Evolutionary conservation across 2,113 vertebrate species (phyloP), one percentile per base, ranked within the genome.

Genomic region (Puffinus mauretanicus): DNA sequence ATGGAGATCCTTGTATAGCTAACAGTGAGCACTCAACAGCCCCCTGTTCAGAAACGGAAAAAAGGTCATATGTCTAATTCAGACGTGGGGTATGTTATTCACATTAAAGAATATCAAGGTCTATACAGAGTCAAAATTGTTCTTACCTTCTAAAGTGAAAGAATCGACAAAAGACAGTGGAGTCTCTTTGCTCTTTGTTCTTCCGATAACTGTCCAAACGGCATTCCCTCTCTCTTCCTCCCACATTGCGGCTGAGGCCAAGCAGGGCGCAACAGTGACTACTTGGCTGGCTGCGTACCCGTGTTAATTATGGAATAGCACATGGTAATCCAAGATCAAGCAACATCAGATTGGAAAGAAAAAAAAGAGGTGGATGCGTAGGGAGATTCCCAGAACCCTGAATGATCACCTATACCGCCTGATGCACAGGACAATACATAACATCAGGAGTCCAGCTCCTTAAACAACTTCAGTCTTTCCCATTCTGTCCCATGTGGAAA

Each of bases 101-200:
- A 5, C 17, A 25, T 9, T 13, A 25, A 73, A 49, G 24, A 62
- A 17, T 4, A 54, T 2, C 30, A 38, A 34, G 3, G 32, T 6
- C 16, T 16, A 32, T 1, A 14, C 0, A 15, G 14, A 19, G 6
- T 11, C 7, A 4, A 6, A 54, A 5, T 1, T 3, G 16, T 3
- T 27, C 92, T 94, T 19, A 98, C 98, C 98, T 98, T 34, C 98
- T 97, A 20, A 98, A 98, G 92, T 98, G 98, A n/a, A 98, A 98
- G 96, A 98, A 98, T 3, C 98, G 92, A 73, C 98, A 98, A 44
- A 98, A 98, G 81, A 98, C 98, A 1, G 98, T 98, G 3, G 98
- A 98, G n/a, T 98, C 98, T 1, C 91, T 96, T 89, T 98, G 98
- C 32, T 98, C 98, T 84, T 98, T 98, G 66, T 98, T 98, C 88